Conservation (phyloP, 1,140 invertebrate species). For the Cardiocondyla obscurior region DNA sequence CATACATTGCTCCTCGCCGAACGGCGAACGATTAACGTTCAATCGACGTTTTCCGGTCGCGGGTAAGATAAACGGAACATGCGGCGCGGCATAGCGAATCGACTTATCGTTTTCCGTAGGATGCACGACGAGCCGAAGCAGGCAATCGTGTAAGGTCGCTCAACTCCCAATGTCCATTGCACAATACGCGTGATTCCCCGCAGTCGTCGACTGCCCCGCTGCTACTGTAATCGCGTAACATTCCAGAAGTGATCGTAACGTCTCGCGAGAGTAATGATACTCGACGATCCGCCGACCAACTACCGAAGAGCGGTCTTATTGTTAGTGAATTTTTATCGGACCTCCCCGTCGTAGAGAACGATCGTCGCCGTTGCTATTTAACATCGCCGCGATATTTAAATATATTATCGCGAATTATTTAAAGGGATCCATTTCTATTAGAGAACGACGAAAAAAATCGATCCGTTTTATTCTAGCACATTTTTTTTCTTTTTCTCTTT, state of each 20-base stretch:
- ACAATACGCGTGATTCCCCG: not conserved
- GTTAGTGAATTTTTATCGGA: slow-evolving; percentile 1
- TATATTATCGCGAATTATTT: not conserved
- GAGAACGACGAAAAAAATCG: too few relatives aligned
- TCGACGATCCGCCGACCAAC: not conserved
- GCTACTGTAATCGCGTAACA: slow-evolving; percentile 26
- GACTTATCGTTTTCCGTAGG: slow-evolving; percentile 42
- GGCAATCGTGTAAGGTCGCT: not conserved
- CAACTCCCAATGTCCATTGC: not conserved
- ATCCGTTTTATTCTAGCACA: not conserved
- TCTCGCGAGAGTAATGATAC: slow-evolving; percentile 10
- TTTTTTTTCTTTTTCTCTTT: not conserved
- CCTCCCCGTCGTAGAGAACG: not conserved
- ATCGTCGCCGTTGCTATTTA: not conserved
- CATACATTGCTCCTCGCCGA: slow-evolving; percentile 44
- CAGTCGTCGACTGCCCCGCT: not conserved
- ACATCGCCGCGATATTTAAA: not conserved
- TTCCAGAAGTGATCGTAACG: slow-evolving; percentile 9
- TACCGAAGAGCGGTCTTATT: not conserved
- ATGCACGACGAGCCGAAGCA: not conserved
- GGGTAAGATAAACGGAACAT: not conserved
- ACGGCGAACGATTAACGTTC: slow-evolving; percentile 41
- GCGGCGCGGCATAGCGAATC: not conserved
- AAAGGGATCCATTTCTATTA: not conserved
- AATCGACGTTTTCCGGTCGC: slow-evolving; percentile 31